Evolutionary conservation across 2,113 vertebrate species (phyloP), one percentile per base, ranked within the genome.

Genomic region (Notothenia rossii): DNA sequence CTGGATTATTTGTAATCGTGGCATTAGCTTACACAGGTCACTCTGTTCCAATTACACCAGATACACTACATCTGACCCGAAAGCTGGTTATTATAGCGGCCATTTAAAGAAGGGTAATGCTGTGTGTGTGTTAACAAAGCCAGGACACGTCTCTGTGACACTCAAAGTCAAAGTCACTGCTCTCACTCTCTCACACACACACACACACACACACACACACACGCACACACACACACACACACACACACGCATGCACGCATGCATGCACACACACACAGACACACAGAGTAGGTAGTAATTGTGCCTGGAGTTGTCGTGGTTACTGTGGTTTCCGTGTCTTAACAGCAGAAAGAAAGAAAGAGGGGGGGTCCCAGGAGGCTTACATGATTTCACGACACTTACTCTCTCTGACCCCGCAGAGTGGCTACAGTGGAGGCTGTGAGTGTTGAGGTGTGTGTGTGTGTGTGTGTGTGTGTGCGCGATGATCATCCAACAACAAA

Each of bases 361-460:
- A 48, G 18, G 51, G 46, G 68, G 60, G 18, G 58, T 79, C 79
- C 68, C 77, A 69, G n/a, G 82, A 83, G 86, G 64, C 25, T 73
- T 55, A 70, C 82, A 84, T 80, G 75, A 75, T 91, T 88, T 88
- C 74, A 85, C 70, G 54, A 89, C 81, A 84, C 78, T 84, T 87
- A 78, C 72, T 81, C 67, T 85, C 75, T 73, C 58, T 84, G 80
- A 87, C 83, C 85, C 79, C 49, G 11, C 65, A 72, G 72, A 80
- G 66, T 49, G 62, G 69, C 69, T 72, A 46, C 48, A 75, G 61
- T 65, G 70, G 18, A 53, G 49, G 43, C 71, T 56, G 60, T 61
- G 13, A 60, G 55, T 58, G 58, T 58, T 14, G 11, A 12, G 2
- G 33, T 13, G 22, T 9, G 70, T 33, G 22, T 54, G 29, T 36